Percentiles rank a stretch among this genome's conserved stretches.
Conservation (phyloP, 2,113 vertebrate species). For the Otis tarda region DNA sequence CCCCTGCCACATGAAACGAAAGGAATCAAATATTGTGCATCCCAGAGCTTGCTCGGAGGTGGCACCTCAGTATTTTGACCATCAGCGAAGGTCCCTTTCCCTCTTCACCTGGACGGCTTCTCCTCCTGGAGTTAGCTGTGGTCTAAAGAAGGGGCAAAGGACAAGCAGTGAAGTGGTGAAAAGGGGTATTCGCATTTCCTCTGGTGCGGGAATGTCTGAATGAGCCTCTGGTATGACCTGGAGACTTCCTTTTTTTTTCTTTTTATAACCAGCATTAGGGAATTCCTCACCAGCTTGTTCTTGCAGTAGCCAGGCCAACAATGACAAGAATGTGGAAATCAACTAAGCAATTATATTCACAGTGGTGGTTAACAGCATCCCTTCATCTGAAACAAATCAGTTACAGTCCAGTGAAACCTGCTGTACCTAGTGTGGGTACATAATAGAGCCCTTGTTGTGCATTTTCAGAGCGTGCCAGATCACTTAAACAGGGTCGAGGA, state of each 20-base stretch:
- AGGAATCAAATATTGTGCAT: neutral
- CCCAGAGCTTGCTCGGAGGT: rapidly evolving
- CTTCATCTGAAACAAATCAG: slow-evolving; percentile 68
- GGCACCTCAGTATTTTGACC: neutral
- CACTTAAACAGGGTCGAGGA: slow-evolving; percentile 8
- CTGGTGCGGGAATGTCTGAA: neutral
- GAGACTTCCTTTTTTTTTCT: neutral
- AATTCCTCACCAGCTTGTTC: slow-evolving; percentile 63
- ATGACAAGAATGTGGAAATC: slow-evolving; percentile 68
- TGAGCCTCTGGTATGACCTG: slow-evolving; percentile 17
- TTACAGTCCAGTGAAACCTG: slow-evolving; percentile 67
- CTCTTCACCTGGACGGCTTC: neutral
- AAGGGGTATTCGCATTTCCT: neutral
- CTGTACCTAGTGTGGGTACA: slow-evolving; percentile 26
- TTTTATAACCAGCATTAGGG: slow-evolving; percentile 28
- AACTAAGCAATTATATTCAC: slow-evolving; percentile 63
- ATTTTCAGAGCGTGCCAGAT: neutral
- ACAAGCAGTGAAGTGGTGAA: neutral
- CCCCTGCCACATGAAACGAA: rapidly evolving
- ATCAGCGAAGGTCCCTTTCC: neutral
- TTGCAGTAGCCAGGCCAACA: slow-evolving; percentile 53
- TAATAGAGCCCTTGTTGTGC: slow-evolving; percentile 46
- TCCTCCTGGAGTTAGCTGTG: neutral
- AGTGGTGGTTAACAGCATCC: slow-evolving; percentile 62
- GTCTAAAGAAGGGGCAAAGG: neutral